Evolutionary conservation across 2,888 invertebrate genomes (phyloP).

Genomic region (Falcaria lacertinaria): DNA sequence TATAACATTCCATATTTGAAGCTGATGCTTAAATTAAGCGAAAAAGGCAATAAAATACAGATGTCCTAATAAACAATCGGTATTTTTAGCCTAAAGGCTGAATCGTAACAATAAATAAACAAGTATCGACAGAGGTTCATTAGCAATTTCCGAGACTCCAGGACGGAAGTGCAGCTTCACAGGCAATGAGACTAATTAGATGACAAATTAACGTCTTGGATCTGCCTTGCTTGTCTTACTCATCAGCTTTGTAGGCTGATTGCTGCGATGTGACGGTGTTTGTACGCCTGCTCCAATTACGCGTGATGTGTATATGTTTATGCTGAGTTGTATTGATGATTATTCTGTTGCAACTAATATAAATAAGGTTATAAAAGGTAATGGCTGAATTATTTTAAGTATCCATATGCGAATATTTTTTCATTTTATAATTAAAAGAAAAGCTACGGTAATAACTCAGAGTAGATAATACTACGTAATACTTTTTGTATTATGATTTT

Average conservation of each 20-base stretch:
- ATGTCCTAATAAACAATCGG: conserved; percentile 1
- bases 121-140: conserved; percentile 32
- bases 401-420: too few relatives aligned
- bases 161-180: conserved; percentile 7
- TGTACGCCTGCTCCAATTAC: too few relatives aligned
- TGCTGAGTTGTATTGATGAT: background rate
- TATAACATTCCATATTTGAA: too few relatives aligned
- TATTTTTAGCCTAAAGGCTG: conserved; percentile 1
- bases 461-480: too few relatives aligned
- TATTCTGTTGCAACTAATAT: too few relatives aligned
- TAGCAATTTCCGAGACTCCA: conserved; percentile 23
- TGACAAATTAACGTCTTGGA: conserved; percentile 71
- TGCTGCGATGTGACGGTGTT: background rate
- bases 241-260: conserved; percentile 41
- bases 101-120: conserved; percentile 1
- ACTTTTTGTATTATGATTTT: too few relatives aligned
- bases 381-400: too few relatives aligned
- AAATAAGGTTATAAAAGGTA: too few relatives aligned
- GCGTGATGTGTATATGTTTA: conserved; percentile 4
- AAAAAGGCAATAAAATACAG: background rate
- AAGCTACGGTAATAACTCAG: too few relatives aligned
- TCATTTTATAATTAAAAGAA: too few relatives aligned
- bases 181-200: conserved; percentile 58
- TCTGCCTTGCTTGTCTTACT: conserved; percentile 52
- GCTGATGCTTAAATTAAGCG: too few relatives aligned